Conservation (phyloP, 2,888 invertebrate genomes). For the Mythimna impura region DNA sequence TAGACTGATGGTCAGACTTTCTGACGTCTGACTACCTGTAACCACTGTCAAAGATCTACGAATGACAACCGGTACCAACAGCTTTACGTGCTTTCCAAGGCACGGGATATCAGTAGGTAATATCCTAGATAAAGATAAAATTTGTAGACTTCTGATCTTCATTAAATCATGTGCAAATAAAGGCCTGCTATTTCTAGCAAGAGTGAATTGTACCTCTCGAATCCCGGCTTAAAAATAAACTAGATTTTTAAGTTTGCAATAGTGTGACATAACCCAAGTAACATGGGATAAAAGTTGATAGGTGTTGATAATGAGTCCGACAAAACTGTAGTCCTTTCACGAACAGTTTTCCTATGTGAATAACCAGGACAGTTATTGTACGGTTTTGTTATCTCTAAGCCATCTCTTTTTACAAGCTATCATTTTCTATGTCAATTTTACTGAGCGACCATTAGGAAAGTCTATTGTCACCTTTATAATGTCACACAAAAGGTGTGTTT, state of each 20-base stretch:
- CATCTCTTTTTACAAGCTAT: not conserved
- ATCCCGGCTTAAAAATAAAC: too few species aligned
- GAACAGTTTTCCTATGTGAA: too few species aligned
- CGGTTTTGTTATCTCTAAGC: not conserved
- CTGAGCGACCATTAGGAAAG: conserved; percentile 18
- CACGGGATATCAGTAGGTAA: too few species aligned
- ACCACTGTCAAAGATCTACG: too few species aligned
- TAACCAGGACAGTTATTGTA: not conserved
- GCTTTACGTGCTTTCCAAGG: too few species aligned
- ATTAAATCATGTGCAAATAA: not conserved
- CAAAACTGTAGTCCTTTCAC: not conserved
- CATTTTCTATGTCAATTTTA: not conserved
- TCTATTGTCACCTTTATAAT: conserved; percentile 64
- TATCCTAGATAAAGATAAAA: not conserved
- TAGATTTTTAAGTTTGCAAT: too few species aligned
- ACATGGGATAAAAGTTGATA: not conserved
- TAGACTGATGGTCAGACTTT: too few species aligned
- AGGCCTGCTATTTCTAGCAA: not conserved
- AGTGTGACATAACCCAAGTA: too few species aligned
- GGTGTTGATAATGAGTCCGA: not conserved
- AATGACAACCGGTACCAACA: too few species aligned
- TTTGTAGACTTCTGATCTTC: not conserved
- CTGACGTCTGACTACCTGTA: too few species aligned
- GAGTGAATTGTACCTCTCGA: too few species aligned
- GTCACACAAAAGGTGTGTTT: conserved; percentile 70